phyloP scores from a whole-genome alignment of 2,888 invertebrate species.

The Pyrrhia umbra region DNA sequence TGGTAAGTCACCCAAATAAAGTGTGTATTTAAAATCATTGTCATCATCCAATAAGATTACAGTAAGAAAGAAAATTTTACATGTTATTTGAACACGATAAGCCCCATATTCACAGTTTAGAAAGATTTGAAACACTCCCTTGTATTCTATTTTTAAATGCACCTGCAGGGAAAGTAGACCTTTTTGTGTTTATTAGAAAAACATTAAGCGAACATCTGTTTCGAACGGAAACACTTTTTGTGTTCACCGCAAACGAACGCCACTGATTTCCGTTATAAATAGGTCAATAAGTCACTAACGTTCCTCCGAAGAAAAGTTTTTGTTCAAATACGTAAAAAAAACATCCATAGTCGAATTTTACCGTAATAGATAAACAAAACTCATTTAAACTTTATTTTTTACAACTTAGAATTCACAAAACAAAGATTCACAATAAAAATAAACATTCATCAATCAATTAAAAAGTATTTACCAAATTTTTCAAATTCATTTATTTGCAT shows the following conservation, averaged over 20 bases:
- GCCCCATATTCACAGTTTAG: constrained; percentile 10
- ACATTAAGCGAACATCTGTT: constrained; percentile 77
- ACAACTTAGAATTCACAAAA: no score
- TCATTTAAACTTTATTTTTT: not conserved
- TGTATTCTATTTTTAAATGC: constrained; percentile 61
- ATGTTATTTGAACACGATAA: constrained; percentile 6
- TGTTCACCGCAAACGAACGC: constrained; percentile 74
- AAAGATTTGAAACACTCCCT: constrained; percentile 39
- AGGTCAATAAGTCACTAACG: constrained; percentile 79
- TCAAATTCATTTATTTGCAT: not conserved
- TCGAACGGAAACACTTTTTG: constrained; percentile 83
- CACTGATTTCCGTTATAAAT: constrained; percentile 84
- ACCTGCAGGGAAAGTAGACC: constrained; percentile 71
- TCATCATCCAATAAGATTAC: constrained; percentile 21
- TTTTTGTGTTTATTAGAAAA: constrained; percentile 66
- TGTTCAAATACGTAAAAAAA: not conserved
- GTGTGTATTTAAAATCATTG: not conserved
- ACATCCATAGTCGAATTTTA: not conserved
- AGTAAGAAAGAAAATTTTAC: constrained; percentile 1
- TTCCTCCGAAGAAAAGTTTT: constrained; percentile 7
- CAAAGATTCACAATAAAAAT: no score
- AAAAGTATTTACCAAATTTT: not conserved
- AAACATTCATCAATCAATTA: not conserved
- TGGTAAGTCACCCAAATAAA: no score
- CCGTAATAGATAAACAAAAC: not conserved